Percentiles rank a stretch among this genome's conserved stretches.
Evolutionary conservation across 2,797 vertebrate species (phyloP).

Genomic region (Cygnus olor): DNA sequence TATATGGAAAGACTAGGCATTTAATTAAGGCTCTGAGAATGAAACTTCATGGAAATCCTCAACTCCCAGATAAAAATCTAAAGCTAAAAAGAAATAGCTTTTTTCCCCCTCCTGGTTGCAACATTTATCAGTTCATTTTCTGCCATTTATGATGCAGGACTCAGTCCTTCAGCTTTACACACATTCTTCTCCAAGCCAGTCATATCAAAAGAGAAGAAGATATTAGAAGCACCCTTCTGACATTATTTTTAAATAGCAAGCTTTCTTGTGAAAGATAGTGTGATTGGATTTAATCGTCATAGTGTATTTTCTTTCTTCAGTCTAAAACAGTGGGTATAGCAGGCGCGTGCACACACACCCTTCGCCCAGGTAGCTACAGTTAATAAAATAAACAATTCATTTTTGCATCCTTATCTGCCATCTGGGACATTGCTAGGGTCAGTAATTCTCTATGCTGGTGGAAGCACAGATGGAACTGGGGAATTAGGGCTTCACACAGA

Average conservation of each 20-base stretch:
- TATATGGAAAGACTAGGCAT: not conserved
- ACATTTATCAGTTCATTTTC: not conserved
- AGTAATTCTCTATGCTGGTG: constrained; percentile 5
- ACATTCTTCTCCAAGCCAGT: not conserved
- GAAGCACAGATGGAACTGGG: constrained; percentile 51
- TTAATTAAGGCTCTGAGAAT: not conserved
- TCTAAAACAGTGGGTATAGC: not conserved
- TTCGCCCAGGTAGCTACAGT: not conserved
- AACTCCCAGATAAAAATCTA: not conserved
- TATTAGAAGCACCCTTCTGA: not conserved
- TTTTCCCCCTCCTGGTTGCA: not conserved
- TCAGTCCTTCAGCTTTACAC: not conserved
- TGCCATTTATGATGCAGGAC: not conserved
- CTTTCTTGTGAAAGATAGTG: not conserved
- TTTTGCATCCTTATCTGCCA: constrained; percentile 39
- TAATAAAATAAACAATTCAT: constrained; percentile 22
- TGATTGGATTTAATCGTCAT: not conserved
- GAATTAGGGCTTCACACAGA: constrained; percentile 63
- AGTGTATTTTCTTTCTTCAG: not conserved
- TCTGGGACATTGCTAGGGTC: constrained; percentile 23
- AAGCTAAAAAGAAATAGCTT: not conserved
- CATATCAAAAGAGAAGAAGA: not conserved
- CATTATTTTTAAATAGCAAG: not conserved
- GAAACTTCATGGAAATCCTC: not conserved
- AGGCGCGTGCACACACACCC: not conserved